These are phyloP conservation scores for Parus major DNA, from an alignment of 2,113 vertebrate species.

Conservation along the genomic window DNA sequence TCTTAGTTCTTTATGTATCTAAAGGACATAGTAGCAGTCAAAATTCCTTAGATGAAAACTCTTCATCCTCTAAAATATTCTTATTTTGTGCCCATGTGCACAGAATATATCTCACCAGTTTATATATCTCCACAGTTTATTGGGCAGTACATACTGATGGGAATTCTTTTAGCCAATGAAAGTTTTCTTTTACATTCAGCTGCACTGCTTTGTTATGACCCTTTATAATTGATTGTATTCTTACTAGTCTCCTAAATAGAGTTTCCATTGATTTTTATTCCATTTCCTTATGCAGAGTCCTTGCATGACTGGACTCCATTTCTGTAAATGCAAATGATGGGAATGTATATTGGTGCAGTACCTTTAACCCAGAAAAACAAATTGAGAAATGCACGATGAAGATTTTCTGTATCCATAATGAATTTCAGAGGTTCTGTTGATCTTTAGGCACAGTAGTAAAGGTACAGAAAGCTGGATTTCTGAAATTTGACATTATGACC, in stretches of 20 bases:
- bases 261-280: conserved; percentile 33
- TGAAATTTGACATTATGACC: background rate
- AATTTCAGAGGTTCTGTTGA: background rate
- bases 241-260: background rate
- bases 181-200: background rate
- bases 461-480: background rate
- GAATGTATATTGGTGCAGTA: background rate
- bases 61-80: background rate
- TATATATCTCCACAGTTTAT: background rate
- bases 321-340: background rate
- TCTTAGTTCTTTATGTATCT: background rate
- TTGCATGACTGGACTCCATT: background rate
- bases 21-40: background rate
- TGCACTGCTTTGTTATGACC: background rate
- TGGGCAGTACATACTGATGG: background rate
- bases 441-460: background rate
- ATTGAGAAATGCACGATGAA: background rate
- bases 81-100: background rate
- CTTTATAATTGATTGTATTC: background rate
- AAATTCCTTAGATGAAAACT: background rate
- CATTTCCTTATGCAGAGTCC: background rate
- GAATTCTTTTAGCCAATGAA: background rate
- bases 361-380: background rate
- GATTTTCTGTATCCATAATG: background rate
- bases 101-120: background rate